These are phyloP conservation scores for Tromatobia lineatoria DNA, from an alignment of 2,888 invertebrate genomes.

Conservation along the genomic window DNA sequence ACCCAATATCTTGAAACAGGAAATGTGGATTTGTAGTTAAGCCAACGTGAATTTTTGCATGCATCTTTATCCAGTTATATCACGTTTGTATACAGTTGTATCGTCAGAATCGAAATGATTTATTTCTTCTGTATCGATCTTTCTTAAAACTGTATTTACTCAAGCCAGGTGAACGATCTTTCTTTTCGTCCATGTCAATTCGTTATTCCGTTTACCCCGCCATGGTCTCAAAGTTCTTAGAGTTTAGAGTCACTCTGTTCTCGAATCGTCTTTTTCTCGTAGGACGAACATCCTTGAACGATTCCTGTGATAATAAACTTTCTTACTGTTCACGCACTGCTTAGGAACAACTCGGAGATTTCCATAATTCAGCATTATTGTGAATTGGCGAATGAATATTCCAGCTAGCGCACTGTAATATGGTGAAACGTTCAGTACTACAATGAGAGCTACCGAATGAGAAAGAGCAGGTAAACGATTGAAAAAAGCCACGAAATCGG, in stretches of 20 bases:
- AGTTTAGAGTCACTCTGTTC: conserved; percentile 13
- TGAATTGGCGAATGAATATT: conserved; percentile 47
- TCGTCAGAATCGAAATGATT: neutral
- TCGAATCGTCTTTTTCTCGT: conserved; percentile 14
- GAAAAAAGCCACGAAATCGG: neutral
- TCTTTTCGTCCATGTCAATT: conserved; percentile 1
- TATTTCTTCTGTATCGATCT: neutral
- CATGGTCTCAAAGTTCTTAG: neutral
- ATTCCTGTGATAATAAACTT: conserved; percentile 22
- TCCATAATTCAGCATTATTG: conserved; percentile 61
- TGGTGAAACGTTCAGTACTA: neutral
- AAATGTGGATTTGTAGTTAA: neutral
- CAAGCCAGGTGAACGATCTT: too few relatives aligned
- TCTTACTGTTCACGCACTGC: neutral
- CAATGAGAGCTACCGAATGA: neutral
- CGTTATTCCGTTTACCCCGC: conserved; percentile 12
- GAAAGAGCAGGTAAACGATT: neutral
- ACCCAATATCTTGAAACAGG: neutral
- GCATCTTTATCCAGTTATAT: neutral
- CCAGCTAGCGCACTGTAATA: conserved; percentile 11
- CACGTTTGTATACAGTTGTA: too few relatives aligned
- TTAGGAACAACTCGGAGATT: conserved; percentile 20
- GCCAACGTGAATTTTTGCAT: neutral
- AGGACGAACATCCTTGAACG: neutral
- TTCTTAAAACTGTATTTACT: neutral